Base-by-base conservation (phyloP, 1,140 invertebrate species). In the Diachasmimorpha longicaudata region DNA sequence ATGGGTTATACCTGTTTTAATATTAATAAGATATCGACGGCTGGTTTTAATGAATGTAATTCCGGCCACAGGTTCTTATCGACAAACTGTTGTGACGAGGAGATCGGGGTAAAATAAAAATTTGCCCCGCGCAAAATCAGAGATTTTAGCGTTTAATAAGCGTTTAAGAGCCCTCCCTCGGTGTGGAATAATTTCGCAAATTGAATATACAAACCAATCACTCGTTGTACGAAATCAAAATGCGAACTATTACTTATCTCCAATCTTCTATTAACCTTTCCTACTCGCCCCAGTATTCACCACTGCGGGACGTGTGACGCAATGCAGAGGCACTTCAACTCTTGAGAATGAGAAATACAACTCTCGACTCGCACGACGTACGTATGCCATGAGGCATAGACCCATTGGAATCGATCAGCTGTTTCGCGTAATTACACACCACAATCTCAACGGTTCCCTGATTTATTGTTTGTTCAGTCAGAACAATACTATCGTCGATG, bases 191-290 rank as follows among this genome's bases (percentile, higher is more conserved):
- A 63, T 25, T 25, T 11, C 9, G 23, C 58, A 63, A 63, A 63
- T 63, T 63, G 58, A 63, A 63, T 63, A 63, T 25, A 6, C 58
- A 63, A 63, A 14, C 58, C 58, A 63, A 63, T 63, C 58, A 31
- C 6, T 63, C 19, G 58, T 4, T 25, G 11, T 55, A 25, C 37
- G 21, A 46, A 71, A 76, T 76, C 68, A 76, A 76, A 76, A 55
- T 66, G 42, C 46, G 36, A 36, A 37, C 74, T 76, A 76, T 76
- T 76, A 76, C 74, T 76, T 76, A 76, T 76, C 74, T 76, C 36
- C 69, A 55, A 76, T 76, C 74, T 76, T 76, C 68, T 71, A 76
- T 76, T 76, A 76, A 76, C 74, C 74, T 76, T 76, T 76, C 58
- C 42, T 76, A 42, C 9, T 52, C 68, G 37, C 16, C 16, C 70